phyloP scores from a whole-genome alignment of 1,140 invertebrate genomes.

The Aethina tumida region DNA sequence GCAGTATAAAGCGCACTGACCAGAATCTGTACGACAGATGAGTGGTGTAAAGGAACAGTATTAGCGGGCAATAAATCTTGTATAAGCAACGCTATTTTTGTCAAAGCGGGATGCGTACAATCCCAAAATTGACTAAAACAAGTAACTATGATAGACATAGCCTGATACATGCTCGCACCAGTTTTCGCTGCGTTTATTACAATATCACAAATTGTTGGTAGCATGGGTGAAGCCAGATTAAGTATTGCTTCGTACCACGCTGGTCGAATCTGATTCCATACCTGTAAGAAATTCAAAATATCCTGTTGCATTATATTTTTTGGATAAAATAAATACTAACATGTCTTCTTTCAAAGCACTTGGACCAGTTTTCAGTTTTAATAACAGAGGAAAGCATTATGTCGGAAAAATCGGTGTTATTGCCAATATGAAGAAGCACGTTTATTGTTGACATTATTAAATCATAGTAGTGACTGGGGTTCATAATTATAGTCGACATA shows the following conservation, averaged over 20 bases:
- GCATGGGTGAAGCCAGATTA: conserved; percentile 45
- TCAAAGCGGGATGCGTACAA: conserved; percentile 47
- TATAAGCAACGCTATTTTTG: conserved; percentile 43
- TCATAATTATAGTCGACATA: conserved; percentile 30
- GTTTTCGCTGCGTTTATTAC: conserved; percentile 55
- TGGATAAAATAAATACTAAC: conserved; percentile 34
- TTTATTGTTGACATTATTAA: conserved; percentile 31
- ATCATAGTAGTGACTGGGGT: conserved; percentile 35
- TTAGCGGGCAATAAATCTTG: conserved; percentile 56
- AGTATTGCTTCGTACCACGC: conserved; percentile 62
- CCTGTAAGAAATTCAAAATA: conserved; percentile 30
- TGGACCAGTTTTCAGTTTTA: conserved; percentile 47
- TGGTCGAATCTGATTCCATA: conserved; percentile 67
- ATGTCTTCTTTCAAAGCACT: conserved; percentile 60
- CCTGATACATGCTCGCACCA: conserved; percentile 64
- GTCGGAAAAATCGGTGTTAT: conserved; percentile 46
- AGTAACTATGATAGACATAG: conserved; percentile 58
- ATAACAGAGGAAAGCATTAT: conserved; percentile 51
- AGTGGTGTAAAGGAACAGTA: conserved; percentile 50
- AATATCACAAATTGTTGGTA: conserved; percentile 51
- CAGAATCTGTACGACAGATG: conserved; percentile 56
- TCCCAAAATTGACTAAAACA: conserved; percentile 56
- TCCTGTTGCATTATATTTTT: not conserved
- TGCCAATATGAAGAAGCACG: conserved; percentile 47
- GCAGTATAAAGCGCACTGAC: conserved; percentile 48